Percentiles rank a stretch among this genome's conserved stretches.
phyloP scores from a whole-genome alignment of 2,888 invertebrate species.

The Leucoptera coffeella region DNA sequence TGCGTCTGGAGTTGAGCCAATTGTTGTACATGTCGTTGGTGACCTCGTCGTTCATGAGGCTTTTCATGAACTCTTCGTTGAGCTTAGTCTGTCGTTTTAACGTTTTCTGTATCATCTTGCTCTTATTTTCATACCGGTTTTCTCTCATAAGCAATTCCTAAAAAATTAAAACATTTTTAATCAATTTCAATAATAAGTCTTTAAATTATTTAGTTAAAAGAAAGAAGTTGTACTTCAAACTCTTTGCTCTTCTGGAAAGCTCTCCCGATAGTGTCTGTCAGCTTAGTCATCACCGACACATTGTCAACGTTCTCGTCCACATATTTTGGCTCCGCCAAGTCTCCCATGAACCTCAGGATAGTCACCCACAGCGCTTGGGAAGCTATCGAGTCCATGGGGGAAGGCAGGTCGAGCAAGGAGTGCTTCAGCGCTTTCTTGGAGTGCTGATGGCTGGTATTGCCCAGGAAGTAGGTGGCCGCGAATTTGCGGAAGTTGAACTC shows the following conservation, averaged over 20 bases:
- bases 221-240: constrained; percentile 36
- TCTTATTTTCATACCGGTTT: constrained; percentile 12
- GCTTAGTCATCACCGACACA: constrained; percentile 77
- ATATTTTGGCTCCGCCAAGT: constrained; percentile 79
- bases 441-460: constrained; percentile 70
- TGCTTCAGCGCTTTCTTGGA: constrained; percentile 71
- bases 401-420: constrained; percentile 73
- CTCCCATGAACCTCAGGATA: constrained; percentile 87
- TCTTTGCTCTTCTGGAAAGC: constrained; percentile 72
- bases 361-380: constrained; percentile 85
- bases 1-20: constrained; percentile 73
- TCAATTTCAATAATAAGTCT: no score
- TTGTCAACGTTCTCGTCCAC: constrained; percentile 60
- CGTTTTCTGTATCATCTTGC: constrained; percentile 77
- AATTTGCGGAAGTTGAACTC: constrained; percentile 89
- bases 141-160: constrained; percentile 33
- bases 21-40: constrained; percentile 73
- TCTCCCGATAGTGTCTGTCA: constrained; percentile 72
- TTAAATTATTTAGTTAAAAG: no score
- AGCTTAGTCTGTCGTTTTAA: constrained; percentile 81
- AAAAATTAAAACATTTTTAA: constrained; percentile 3
- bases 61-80: constrained; percentile 69
- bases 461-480: constrained; percentile 86
- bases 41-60: constrained; percentile 66
- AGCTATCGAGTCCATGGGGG: constrained; percentile 75